phyloP scores from a whole-genome alignment of 35 echinoderm and acorn worm genomes.

The Ophioderma brevispina region DNA sequence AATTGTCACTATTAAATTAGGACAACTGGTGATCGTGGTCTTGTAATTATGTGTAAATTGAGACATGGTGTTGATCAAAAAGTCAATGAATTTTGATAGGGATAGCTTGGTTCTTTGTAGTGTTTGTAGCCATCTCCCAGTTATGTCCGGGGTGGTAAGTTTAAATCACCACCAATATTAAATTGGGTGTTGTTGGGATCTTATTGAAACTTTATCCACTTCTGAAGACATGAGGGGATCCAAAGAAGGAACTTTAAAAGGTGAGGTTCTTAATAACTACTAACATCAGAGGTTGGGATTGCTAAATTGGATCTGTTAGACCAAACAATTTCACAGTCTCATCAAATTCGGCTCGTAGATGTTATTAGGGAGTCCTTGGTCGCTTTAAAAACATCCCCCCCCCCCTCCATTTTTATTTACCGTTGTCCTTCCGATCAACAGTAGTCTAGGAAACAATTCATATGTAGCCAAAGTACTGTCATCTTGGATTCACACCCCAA shows the following conservation, averaged over 20 bases:
- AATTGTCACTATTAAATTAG: neutral
- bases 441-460: neutral
- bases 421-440: slow-evolving; percentile 30
- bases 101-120: neutral
- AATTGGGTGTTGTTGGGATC: slow-evolving; percentile 6
- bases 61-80: slow-evolving; percentile 2
- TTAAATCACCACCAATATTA: slow-evolving; percentile 33
- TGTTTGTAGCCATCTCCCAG: neutral
- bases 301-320: neutral
- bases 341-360: neutral
- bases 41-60: too few relatives aligned
- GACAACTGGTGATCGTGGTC: too few relatives aligned
- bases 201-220: neutral
- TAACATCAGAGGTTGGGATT: slow-evolving; percentile 9
- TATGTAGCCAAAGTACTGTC: slow-evolving; percentile 9
- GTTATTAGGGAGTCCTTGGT: neutral
- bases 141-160: slow-evolving; percentile 37
- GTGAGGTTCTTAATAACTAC: neutral
- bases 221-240: neutral
- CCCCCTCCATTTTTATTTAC: slow-evolving; percentile 5
- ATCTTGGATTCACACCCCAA: slow-evolving; percentile 26
- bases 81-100: slow-evolving; percentile 14
- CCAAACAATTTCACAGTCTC: slow-evolving; percentile 21
- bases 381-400: slow-evolving; percentile 6
- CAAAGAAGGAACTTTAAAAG: neutral